These are phyloP conservation scores for Desmophyllum pertusum DNA, from an alignment of 92 coral and sea anemone species.

Conservation along the genomic window DNA sequence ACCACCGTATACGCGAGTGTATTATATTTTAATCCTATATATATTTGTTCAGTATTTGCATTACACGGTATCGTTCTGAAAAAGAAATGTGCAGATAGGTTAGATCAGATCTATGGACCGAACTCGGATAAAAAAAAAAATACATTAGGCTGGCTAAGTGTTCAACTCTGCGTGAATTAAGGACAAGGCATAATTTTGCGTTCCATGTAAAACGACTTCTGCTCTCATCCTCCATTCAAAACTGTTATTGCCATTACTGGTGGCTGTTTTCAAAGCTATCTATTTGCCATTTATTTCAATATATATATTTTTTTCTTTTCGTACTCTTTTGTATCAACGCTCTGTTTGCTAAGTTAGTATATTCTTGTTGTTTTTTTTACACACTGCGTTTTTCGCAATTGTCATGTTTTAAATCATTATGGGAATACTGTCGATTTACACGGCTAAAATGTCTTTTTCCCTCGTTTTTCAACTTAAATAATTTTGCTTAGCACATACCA, in stretches of 20 bases:
- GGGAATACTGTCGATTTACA: neutral
- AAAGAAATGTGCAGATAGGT: neutral
- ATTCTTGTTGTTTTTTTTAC: neutral
- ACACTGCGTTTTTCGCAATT: constrained; percentile 24
- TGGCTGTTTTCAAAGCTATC: neutral
- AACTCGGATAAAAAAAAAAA: neutral
- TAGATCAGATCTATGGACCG: neutral
- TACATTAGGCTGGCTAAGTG: neutral
- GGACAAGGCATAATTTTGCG: neutral
- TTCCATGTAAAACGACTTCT: neutral
- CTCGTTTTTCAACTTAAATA: neutral
- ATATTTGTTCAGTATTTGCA: neutral
- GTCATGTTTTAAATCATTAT: constrained; percentile 1
- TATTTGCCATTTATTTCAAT: neutral
- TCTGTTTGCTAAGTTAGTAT: neutral
- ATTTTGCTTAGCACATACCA: constrained; percentile 41
- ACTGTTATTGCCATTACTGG: neutral
- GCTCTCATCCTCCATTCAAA: neutral
- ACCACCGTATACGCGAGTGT: neutral
- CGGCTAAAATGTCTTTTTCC: constrained; percentile 1
- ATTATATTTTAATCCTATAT: neutral
- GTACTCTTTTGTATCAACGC: neutral
- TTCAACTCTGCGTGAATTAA: neutral
- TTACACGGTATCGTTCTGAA: neutral
- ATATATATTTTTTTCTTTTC: neutral